Evolutionary conservation across 2,888 invertebrate species (phyloP).

Genomic region (Stenotaenia linearis): DNA sequence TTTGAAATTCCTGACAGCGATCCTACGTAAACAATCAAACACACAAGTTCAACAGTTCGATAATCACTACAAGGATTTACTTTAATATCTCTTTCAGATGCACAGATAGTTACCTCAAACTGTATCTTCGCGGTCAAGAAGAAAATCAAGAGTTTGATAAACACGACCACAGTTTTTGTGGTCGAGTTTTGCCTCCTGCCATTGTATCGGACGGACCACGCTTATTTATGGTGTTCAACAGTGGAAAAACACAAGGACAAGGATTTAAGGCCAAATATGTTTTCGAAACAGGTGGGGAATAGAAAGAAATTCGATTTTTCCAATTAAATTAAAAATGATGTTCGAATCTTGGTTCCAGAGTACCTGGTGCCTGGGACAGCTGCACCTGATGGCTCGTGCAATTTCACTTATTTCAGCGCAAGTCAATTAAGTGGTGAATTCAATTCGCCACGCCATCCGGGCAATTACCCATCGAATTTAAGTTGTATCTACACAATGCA

Average conservation of each 20-base stretch:
- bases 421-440: conserved; percentile 84
- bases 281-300: conserved; percentile 66
- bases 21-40: conserved; percentile 17
- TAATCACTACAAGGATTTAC: neutral
- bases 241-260: conserved; percentile 80
- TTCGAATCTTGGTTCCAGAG: conserved; percentile 61
- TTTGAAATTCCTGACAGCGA: conserved; percentile 72
- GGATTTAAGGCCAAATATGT: conserved; percentile 85
- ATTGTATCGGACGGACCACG: conserved; percentile 84
- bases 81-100: conserved; percentile 58
- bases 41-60: neutral
- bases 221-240: conserved; percentile 90
- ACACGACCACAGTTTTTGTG: conserved; percentile 88
- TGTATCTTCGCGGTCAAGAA: conserved; percentile 87
- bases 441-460: conserved; percentile 93
- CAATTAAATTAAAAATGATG: too few relatives aligned
- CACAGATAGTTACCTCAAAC: conserved; percentile 81
- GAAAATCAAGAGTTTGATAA: conserved; percentile 76
- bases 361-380: conserved; percentile 92
- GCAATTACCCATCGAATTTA: conserved; percentile 90
- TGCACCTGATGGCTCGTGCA: conserved; percentile 81
- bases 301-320: conserved; percentile 43
- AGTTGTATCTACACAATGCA: conserved; percentile 89
- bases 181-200: conserved; percentile 69
- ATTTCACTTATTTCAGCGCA: conserved; percentile 82